Evolutionary conservation across 2,797 vertebrate genomes (phyloP).

Genomic region (Rousettus madagascariensis): DNA sequence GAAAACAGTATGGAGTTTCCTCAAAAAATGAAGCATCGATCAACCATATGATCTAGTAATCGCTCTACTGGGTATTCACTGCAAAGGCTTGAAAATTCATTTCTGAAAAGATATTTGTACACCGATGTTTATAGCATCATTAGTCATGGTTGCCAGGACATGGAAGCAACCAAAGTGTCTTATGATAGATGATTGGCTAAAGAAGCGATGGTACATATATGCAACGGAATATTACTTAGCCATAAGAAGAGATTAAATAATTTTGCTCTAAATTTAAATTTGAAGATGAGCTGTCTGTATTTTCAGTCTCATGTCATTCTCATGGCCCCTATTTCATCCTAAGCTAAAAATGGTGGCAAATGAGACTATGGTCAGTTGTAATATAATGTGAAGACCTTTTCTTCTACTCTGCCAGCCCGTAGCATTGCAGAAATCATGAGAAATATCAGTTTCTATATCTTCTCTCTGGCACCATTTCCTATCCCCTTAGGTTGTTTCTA

Average conservation of each 20-base stretch:
- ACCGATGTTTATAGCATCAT: too few relatives aligned
- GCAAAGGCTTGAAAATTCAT: too few relatives aligned
- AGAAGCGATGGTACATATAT: too few relatives aligned
- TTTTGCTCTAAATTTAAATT: slow-evolving; percentile 15
- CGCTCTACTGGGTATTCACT: too few relatives aligned
- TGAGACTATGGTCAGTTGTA: neutral
- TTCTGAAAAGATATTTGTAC: too few relatives aligned
- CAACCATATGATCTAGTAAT: too few relatives aligned
- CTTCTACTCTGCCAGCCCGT: neutral
- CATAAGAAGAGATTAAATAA: neutral
- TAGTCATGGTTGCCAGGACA: too few relatives aligned
- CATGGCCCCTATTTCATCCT: neutral
- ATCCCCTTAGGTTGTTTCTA: slow-evolving; percentile 69
- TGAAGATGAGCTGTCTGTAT: neutral
- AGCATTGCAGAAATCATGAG: neutral
- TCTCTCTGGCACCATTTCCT: slow-evolving; percentile 48
- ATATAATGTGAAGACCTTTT: neutral
- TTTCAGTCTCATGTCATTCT: slow-evolving; percentile 13
- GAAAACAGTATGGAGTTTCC: too few relatives aligned
- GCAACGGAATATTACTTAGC: too few relatives aligned
- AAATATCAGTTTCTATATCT: slow-evolving; percentile 33
- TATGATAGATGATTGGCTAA: too few relatives aligned
- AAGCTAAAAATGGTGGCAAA: slow-evolving; percentile 3
- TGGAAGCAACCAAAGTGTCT: too few relatives aligned
- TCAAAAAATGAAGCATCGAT: too few relatives aligned